Evolutionary conservation across 2,888 invertebrate species (phyloP).

Genomic region (Melolontha melolontha): DNA sequence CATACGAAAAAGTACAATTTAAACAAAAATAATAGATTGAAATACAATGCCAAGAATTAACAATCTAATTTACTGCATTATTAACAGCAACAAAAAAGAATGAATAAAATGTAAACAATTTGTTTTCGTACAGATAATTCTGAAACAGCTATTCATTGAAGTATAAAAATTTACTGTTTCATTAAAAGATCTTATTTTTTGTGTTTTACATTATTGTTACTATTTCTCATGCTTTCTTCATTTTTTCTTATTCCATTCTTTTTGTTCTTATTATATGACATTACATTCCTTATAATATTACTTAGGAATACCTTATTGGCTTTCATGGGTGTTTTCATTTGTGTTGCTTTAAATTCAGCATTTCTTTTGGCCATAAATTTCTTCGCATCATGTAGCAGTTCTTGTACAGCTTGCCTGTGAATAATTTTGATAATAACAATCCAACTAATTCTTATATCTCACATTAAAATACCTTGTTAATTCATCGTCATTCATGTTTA

Average conservation of each 20-base stretch:
- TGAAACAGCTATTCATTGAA: too few relatives aligned
- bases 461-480: slow-evolving; percentile 36
- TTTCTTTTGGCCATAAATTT: slow-evolving; percentile 43
- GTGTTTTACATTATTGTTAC: too few relatives aligned
- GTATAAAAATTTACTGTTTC: too few relatives aligned
- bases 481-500: slow-evolving; percentile 43
- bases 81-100: too few relatives aligned
- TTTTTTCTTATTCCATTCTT: background rate
- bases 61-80: too few relatives aligned
- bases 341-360: slow-evolving; percentile 44
- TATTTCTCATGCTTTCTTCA: slow-evolving; percentile 14
- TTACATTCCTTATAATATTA: slow-evolving; percentile 38
- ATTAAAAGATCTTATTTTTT: too few relatives aligned
- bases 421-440: slow-evolving; percentile 6
- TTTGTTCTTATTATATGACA: slow-evolving; percentile 38
- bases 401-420: slow-evolving; percentile 39
- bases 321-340: slow-evolving; percentile 41
- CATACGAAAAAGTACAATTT: too few relatives aligned
- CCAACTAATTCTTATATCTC: background rate
- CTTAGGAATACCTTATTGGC: slow-evolving; percentile 41
- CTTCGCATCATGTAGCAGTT: slow-evolving; percentile 40
- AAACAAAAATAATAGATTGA: too few relatives aligned
- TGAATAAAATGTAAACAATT: too few relatives aligned
- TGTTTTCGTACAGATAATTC: too few relatives aligned
- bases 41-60: too few relatives aligned